Conservation (phyloP, 2,888 invertebrate species). For the Lycocerus yunnanus region DNA sequence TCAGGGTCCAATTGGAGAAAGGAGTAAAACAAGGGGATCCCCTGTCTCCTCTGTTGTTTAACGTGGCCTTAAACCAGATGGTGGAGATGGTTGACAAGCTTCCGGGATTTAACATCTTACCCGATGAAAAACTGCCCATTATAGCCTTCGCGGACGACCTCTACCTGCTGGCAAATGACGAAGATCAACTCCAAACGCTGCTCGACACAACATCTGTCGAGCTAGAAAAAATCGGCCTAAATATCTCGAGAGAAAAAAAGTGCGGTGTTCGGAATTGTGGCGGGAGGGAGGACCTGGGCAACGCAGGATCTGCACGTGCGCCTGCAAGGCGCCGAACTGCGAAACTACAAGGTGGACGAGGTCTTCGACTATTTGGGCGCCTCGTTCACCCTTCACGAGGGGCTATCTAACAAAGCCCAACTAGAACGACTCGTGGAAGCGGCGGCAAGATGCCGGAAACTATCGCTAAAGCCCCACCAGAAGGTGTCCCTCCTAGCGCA, state of each 20-base stretch:
- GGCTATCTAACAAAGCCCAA: not conserved
- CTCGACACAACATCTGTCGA: too few species aligned
- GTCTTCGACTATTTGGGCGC: not conserved
- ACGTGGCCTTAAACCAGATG: not conserved
- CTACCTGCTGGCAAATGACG: not conserved
- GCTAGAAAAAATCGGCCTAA: too few species aligned
- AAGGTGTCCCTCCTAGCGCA: not conserved
- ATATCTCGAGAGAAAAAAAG: too few species aligned
- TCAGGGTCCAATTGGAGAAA: not conserved
- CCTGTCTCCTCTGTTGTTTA: not conserved
- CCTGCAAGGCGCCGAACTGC: not conserved
- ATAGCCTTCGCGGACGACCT: not conserved
- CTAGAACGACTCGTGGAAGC: not conserved
- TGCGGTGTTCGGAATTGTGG: not conserved
- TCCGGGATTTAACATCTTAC: too few species aligned
- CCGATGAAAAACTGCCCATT: too few species aligned
- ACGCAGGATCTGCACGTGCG: not conserved
- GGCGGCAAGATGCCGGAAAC: not conserved
- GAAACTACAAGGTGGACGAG: not conserved
- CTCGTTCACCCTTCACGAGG: not conserved
- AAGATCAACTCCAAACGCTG: too few species aligned
- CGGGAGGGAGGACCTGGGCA: not conserved
- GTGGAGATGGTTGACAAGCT: too few species aligned
- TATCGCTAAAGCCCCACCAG: not conserved
- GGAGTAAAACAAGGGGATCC: not conserved